Percentiles rank a stretch among this genome's conserved stretches.
phyloP scores from a whole-genome alignment of 2,797 vertebrate genomes.

The Astyanax mexicanus region DNA sequence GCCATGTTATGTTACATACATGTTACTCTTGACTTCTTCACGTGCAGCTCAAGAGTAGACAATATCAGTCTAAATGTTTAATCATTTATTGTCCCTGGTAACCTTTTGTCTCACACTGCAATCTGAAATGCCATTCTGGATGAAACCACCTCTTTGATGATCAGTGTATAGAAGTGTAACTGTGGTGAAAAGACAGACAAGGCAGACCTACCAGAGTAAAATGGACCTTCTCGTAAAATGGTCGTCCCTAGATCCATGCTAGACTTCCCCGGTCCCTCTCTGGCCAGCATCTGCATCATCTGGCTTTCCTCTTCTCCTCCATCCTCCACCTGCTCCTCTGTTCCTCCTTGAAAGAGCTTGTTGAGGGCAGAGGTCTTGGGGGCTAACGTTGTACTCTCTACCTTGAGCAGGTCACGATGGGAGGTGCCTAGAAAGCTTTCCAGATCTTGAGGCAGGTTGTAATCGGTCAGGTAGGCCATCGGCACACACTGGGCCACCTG shows the following conservation, averaged over 20 bases:
- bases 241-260: slow-evolving; percentile 70
- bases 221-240: slow-evolving; percentile 58
- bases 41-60: too few relatives aligned
- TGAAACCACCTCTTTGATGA: too few relatives aligned
- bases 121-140: too few relatives aligned
- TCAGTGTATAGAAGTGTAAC: too few relatives aligned
- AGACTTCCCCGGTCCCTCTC: background rate
- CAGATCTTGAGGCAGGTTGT: slow-evolving; percentile 70
- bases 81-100: too few relatives aligned
- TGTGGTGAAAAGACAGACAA: background rate
- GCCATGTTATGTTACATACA: too few relatives aligned
- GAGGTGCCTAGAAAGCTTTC: slow-evolving; percentile 63
- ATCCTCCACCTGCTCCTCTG: background rate
- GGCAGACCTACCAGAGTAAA: slow-evolving; percentile 58
- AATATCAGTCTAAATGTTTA: too few relatives aligned
- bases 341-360: slow-evolving; percentile 38
- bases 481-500: slow-evolving; percentile 63
- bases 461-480: slow-evolving; percentile 74
- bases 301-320: background rate
- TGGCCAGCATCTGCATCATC: background rate
- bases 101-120: too few relatives aligned
- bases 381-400: background rate
- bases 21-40: too few relatives aligned
- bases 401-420: slow-evolving; percentile 38
- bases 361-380: slow-evolving; percentile 28